A percentile compares a stretch with the other conserved stretches of the same genome.
These are phyloP conservation scores for Chrysoperla carnea DNA, from an alignment of 1,140 invertebrate genomes.

Conservation along the genomic window DNA sequence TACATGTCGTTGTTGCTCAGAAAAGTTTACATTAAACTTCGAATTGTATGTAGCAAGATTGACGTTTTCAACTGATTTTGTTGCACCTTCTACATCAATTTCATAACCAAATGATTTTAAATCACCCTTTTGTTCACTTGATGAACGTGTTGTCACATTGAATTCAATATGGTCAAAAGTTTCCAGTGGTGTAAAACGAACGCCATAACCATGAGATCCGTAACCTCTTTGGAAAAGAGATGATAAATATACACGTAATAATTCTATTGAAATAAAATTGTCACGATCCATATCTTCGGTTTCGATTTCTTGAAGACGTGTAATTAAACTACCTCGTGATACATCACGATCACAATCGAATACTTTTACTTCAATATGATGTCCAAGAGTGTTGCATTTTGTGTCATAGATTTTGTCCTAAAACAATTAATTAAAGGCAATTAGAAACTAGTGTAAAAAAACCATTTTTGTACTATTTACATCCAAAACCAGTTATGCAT, in stretches of 20 bases:
- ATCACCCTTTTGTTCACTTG: neutral
- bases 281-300: neutral
- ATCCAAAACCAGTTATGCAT: too few relatives aligned
- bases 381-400: neutral
- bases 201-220: constrained; percentile 6
- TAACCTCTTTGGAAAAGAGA: neutral
- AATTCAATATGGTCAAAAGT: too few relatives aligned
- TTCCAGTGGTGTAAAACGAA: constrained; percentile 1
- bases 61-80: neutral
- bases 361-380: neutral
- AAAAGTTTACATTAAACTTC: constrained; percentile 7
- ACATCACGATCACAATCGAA: neutral
- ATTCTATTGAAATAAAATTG: neutral
- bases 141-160: constrained; percentile 4
- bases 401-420: neutral
- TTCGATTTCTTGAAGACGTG: neutral
- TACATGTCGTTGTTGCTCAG: constrained; percentile 19
- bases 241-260: neutral
- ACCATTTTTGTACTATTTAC: too few relatives aligned
- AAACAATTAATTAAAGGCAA: neutral
- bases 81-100: neutral
- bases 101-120: too few relatives aligned
- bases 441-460: too few relatives aligned
- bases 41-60: constrained; percentile 4
- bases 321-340: neutral